Conservation (phyloP, 37 sponge, comb jelly and placozoan species). For the Oopsacas minuta region DNA sequence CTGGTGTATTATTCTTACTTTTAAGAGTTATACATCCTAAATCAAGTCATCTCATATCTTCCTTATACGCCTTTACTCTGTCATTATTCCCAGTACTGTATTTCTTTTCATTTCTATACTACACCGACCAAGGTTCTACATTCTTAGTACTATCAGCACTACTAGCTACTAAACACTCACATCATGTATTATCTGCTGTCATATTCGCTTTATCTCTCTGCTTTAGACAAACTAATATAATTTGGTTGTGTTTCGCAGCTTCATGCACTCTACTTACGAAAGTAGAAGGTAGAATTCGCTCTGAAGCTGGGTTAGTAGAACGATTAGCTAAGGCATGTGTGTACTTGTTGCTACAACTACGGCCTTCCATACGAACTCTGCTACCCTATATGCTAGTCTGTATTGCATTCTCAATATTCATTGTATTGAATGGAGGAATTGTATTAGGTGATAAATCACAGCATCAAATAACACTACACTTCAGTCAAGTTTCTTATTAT, state of each 20-base stretch:
- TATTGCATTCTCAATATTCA: slow-evolving; percentile 39
- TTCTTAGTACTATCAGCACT: slow-evolving; percentile 43
- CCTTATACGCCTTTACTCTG: slow-evolving; percentile 39
- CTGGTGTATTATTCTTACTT: neutral
- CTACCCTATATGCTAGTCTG: slow-evolving; percentile 49
- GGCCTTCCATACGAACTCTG: slow-evolving; percentile 20
- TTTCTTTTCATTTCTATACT: slow-evolving; percentile 89
- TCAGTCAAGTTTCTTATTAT: slow-evolving; percentile 78
- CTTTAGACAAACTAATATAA: slow-evolving; percentile 74
- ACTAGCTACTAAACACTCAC: slow-evolving; percentile 19
- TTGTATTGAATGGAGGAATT: slow-evolving; percentile 64
- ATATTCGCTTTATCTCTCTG: slow-evolving; percentile 42
- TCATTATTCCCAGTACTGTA: slow-evolving; percentile 61
- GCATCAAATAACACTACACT: slow-evolving; percentile 47
- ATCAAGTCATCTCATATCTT: neutral
- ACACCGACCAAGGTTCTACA: slow-evolving; percentile 79
- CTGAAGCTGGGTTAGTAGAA: neutral
- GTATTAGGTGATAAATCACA: slow-evolving; percentile 79
- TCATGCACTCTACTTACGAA: slow-evolving; percentile 1
- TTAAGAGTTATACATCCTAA: neutral
- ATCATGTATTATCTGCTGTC: slow-evolving; percentile 36
- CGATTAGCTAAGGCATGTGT: neutral
- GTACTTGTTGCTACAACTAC: neutral
- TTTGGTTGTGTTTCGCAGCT: slow-evolving; percentile 77
- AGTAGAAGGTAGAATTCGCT: slow-evolving; percentile 7